Percentiles rank a stretch among this genome's conserved stretches.
phyloP scores from a whole-genome alignment of 2,888 invertebrate species.

The Lithosia quadra region DNA sequence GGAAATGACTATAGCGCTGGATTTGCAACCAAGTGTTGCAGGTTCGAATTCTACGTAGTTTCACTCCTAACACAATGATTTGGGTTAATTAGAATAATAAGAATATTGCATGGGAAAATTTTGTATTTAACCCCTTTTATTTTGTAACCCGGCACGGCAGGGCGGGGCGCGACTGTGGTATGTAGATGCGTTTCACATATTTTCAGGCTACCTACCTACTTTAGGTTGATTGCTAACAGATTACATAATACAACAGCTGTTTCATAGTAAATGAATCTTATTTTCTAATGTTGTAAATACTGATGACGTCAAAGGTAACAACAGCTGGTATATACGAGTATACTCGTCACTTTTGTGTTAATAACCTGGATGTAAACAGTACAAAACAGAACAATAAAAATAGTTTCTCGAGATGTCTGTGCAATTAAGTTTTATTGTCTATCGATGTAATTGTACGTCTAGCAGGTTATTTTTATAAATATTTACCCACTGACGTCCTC shows the following conservation, averaged over 20 bases:
- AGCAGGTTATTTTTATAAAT: slow-evolving; percentile 4
- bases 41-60: too few relatives aligned
- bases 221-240: too few relatives aligned
- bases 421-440: slow-evolving; percentile 3
- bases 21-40: too few relatives aligned
- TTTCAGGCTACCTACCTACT: too few relatives aligned
- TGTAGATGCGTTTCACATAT: too few relatives aligned
- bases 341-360: slow-evolving; percentile 2
- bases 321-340: neutral
- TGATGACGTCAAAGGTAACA: neutral
- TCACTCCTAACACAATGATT: too few relatives aligned
- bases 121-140: too few relatives aligned
- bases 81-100: too few relatives aligned
- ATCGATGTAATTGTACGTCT: slow-evolving; percentile 19
- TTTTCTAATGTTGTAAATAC: neutral
- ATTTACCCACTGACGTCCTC: neutral
- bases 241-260: neutral
- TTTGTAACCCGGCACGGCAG: too few relatives aligned
- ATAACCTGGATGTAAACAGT: slow-evolving; percentile 10
- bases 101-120: too few relatives aligned
- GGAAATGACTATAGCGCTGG: too few relatives aligned
- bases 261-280: neutral
- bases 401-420: neutral
- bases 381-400: neutral
- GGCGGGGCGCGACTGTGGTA: too few relatives aligned